Conservation (phyloP, 2,888 invertebrate species). For the Heteromyza rotundicornis region DNA sequence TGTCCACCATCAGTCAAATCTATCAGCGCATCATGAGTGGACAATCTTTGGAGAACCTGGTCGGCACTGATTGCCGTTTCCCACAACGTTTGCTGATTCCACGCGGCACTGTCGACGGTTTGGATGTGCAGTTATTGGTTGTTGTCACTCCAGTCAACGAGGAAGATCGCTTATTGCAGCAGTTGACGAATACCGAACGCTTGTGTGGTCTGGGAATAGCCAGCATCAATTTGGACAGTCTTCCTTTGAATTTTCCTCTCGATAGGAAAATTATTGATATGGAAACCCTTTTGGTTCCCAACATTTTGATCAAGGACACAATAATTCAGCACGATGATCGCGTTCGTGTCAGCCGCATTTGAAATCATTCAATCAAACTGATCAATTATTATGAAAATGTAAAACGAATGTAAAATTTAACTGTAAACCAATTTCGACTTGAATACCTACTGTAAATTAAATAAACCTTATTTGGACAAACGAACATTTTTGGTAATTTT, state of each 20-base stretch:
- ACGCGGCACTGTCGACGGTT: slow-evolving; percentile 68
- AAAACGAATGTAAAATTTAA: no score
- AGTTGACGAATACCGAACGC: slow-evolving; percentile 1
- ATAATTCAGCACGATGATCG: slow-evolving; percentile 26
- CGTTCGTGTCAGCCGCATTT: neutral
- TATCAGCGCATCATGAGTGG: slow-evolving; percentile 61
- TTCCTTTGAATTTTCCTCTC: slow-evolving; percentile 47
- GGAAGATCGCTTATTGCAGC: slow-evolving; percentile 11
- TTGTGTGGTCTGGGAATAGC: slow-evolving; percentile 35
- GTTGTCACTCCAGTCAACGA: slow-evolving; percentile 63
- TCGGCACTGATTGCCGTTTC: slow-evolving; percentile 64
- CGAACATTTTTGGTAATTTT: no score
- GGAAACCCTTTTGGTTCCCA: slow-evolving; percentile 38
- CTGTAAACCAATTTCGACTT: no score
- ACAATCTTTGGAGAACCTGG: neutral
- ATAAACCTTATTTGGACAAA: no score
- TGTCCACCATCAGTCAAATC: slow-evolving; percentile 57
- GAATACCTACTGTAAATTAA: no score
- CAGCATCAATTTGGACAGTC: slow-evolving; percentile 35
- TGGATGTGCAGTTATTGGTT: slow-evolving; percentile 68
- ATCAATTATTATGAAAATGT: no score
- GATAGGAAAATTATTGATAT: slow-evolving; percentile 42
- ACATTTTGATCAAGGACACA: slow-evolving; percentile 40
- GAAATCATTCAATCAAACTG: no score
- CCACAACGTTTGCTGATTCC: slow-evolving; percentile 70